These are phyloP conservation scores for Eristalinus sepulchralis DNA, from an alignment of 2,888 invertebrate species.

Conservation along the genomic window DNA sequence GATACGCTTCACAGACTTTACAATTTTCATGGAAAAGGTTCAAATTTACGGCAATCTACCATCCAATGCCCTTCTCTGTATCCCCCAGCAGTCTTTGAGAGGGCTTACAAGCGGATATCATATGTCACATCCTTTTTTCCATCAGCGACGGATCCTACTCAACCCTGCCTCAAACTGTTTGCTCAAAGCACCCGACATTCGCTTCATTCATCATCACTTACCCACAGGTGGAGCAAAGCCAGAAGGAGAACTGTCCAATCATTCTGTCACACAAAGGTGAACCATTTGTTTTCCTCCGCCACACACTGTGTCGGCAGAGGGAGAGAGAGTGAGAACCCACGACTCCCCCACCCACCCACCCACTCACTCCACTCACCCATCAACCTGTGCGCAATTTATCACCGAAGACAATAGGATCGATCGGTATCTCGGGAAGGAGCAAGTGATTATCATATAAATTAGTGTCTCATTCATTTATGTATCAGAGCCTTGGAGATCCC, in stretches of 20 bases:
- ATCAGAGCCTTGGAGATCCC: slow-evolving; percentile 1
- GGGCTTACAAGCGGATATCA: not conserved
- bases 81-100: not conserved
- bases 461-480: slow-evolving; percentile 36
- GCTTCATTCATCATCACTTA: slow-evolving; percentile 28
- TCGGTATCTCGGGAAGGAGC: slow-evolving; percentile 13
- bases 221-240: not conserved
- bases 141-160: not conserved
- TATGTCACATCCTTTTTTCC: not conserved
- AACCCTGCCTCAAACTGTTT: not conserved
- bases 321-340: no score
- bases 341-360: not conserved
- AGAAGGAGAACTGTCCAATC: slow-evolving; percentile 8
- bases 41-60: not conserved
- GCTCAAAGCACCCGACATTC: not conserved
- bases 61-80: not conserved
- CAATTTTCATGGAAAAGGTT: no score
- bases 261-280: slow-evolving; percentile 22
- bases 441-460: slow-evolving; percentile 56
- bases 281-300: slow-evolving; percentile 21
- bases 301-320: no score
- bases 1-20: no score
- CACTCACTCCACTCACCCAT: not conserved
- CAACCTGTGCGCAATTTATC: slow-evolving; percentile 18
- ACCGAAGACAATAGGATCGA: slow-evolving; percentile 39